phyloP scores from a whole-genome alignment of 1,140 invertebrate species.

The Ylistrum balloti region DNA sequence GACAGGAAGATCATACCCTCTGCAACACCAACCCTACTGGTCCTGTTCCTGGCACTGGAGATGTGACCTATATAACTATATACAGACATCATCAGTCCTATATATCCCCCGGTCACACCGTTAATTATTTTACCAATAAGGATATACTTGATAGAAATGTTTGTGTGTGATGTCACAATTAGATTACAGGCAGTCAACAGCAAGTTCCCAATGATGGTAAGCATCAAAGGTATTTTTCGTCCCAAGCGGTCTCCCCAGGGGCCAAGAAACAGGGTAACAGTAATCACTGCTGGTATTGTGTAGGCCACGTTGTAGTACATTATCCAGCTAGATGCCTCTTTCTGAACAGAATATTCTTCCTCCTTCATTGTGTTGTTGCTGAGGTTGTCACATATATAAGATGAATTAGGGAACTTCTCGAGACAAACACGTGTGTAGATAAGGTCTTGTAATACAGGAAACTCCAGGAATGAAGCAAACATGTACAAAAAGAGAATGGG shows the following conservation, averaged over 20 bases:
- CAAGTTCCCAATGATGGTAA: constrained; percentile 92
- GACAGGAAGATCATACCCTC: constrained; percentile 85
- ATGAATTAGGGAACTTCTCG: constrained; percentile 61
- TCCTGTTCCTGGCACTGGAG: constrained; percentile 90
- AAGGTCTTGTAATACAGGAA: constrained; percentile 83
- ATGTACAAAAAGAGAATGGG: constrained; percentile 84
- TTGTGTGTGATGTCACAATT: constrained; percentile 86
- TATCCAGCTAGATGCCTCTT: constrained; percentile 81
- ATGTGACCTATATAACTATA: constrained; percentile 95
- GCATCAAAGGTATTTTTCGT: constrained; percentile 91
- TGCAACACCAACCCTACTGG: constrained; percentile 91
- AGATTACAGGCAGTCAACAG: constrained; percentile 90
- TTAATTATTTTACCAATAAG: constrained; percentile 81
- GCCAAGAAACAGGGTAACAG: constrained; percentile 82
- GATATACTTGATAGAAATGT: constrained; percentile 77
- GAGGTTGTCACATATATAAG: constrained; percentile 73
- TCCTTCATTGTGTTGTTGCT: constrained; percentile 66
- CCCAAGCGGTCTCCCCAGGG: constrained; percentile 90
- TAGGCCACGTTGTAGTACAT: constrained; percentile 80
- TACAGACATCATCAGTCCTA: constrained; percentile 94
- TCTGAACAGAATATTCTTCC: constrained; percentile 78
- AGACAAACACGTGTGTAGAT: constrained; percentile 83
- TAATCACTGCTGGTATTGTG: constrained; percentile 82
- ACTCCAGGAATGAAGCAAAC: constrained; percentile 82
- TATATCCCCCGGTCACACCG: constrained; percentile 90